phyloP scores from a whole-genome alignment of 2,113 vertebrate species.

The Tringa solitaria region DNA sequence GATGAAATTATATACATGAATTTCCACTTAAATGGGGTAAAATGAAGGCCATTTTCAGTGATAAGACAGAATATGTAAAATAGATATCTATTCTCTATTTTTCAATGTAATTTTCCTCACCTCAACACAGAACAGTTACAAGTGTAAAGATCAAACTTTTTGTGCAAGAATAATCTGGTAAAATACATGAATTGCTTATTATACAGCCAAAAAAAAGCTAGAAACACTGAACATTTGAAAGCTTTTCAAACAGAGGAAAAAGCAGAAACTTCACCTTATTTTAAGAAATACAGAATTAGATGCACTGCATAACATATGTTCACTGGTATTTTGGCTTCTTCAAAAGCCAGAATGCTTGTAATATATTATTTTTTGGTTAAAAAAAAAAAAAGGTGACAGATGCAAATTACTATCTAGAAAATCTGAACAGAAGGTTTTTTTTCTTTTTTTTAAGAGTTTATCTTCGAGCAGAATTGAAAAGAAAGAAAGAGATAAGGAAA shows the following conservation, averaged over 20 bases:
- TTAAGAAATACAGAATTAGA: slow-evolving; percentile 12
- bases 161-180: neutral
- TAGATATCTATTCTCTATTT: neutral
- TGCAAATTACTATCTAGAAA: neutral
- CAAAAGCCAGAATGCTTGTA: neutral
- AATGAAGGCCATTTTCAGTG: neutral
- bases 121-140: neutral
- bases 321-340: neutral
- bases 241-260: neutral
- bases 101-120: neutral
- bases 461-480: neutral
- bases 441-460: neutral
- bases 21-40: neutral
- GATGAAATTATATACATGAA: neutral
- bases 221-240: neutral
- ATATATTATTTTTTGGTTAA: neutral
- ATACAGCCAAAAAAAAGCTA: neutral
- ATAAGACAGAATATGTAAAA: neutral
- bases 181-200: neutral
- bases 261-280: neutral
- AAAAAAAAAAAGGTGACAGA: neutral
- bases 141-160: neutral
- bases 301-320: neutral
- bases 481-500: neutral
- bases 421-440: neutral